phyloP scores from a whole-genome alignment of 2,888 invertebrate genomes.

The Alviniconcha strummeri region DNA sequence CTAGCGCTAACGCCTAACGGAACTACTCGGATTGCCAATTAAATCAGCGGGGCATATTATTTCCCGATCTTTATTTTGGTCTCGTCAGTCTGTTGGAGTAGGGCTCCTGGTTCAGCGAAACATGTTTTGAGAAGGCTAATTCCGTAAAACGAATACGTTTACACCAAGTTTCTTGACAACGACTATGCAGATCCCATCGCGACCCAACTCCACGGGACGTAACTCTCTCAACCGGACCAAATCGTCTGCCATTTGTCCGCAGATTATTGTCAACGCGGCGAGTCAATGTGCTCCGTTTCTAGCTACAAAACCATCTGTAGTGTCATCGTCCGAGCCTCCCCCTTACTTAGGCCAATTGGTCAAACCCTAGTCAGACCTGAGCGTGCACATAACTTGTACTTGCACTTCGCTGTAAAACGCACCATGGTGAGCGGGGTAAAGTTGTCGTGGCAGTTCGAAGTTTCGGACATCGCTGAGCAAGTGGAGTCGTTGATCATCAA shows the following conservation, averaged over 20 bases:
- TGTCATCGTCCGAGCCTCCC: background rate
- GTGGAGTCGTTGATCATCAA: conserved; percentile 63
- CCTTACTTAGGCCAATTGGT: background rate
- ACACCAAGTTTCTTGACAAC: too few species aligned
- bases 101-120: too few species aligned
- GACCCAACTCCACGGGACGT: conserved; percentile 5
- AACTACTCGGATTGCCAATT: too few species aligned
- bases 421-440: conserved; percentile 58
- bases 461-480: conserved; percentile 56
- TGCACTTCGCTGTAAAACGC: conserved; percentile 13
- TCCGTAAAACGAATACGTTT: too few species aligned
- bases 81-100: too few species aligned
- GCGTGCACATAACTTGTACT: background rate
- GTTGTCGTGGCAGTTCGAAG: conserved; percentile 64
- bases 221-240: conserved; percentile 5
- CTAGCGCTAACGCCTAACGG: too few species aligned
- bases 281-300: conserved; percentile 6
- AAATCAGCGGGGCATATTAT: too few species aligned
- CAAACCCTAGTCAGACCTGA: background rate
- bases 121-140: too few species aligned
- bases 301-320: background rate
- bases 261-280: background rate
- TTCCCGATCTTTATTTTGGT: too few species aligned
- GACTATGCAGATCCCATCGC: background rate
- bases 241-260: conserved; percentile 21